Evolutionary conservation across 2,113 vertebrate species (phyloP), one percentile per base, ranked within the genome.

Genomic region (Dermatemys mawii): DNA sequence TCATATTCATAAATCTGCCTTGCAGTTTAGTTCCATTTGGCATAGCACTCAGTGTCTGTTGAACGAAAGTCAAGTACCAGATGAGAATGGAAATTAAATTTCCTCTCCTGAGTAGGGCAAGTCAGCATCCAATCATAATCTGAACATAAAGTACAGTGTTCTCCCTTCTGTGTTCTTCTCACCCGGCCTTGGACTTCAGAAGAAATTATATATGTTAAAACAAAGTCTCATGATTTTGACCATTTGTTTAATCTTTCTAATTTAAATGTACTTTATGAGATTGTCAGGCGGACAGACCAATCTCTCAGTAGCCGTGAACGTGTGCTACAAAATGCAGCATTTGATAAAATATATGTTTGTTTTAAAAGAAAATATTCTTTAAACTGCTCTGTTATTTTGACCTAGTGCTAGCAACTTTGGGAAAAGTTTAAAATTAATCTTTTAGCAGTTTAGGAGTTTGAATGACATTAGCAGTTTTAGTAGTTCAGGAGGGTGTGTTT

Each of bases 51-150:
- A 80, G 53, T 86, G 86, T 97, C 88, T 93, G 75, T 94, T 98
- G 97, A 98, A 97, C 95, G 75, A 89, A 96, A 97, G 67, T 97
- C 94, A 97, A 97, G 84, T 93, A 95, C 91, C 95, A 96, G 96
- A 97, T 97, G 95, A 97, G 92, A 93, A 95, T 94, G 95, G 93
- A 98, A 98, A 98, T 97, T 96, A 95, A 97, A 98, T 98, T 98
- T 98, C 97, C 97, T n/a, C n/a, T n/a, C n/a, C n/a, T 84, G 51
- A 80, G 70, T 90, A 83, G 73, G 93, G 91, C 83, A 95, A 89
- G 87, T 95, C 87, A 57, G 92, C 78, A 83, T 93, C 85, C 8
- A 46, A 35, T 97, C 92, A 48, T 17, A 90, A 50, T 96, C 35
- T 44, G 93, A 95, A 70, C 53, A 14, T 51, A 89, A 63, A 92